These are phyloP conservation scores for Eucidaris tribuloides DNA, from an alignment of 35 echinoderm and acorn worm genomes.

Conservation along the genomic window DNA sequence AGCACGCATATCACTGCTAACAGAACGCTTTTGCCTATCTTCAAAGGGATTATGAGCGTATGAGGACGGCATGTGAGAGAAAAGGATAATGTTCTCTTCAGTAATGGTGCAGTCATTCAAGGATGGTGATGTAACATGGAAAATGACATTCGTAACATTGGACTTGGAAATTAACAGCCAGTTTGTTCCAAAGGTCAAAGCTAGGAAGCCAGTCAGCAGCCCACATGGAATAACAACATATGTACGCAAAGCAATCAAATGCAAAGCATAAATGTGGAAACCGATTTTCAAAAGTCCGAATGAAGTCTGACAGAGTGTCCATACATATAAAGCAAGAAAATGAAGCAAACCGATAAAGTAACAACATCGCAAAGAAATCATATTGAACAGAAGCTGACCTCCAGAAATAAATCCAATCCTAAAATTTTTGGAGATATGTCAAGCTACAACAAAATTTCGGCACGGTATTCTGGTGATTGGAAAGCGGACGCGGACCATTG, in stretches of 20 bases:
- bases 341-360: background rate
- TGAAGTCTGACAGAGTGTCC: background rate
- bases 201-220: background rate
- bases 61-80: slow-evolving; percentile 6
- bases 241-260: background rate
- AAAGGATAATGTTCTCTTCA: background rate
- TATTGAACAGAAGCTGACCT: slow-evolving; percentile 10
- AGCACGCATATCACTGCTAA: background rate
- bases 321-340: background rate
- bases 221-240: background rate
- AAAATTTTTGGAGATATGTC: slow-evolving; percentile 13
- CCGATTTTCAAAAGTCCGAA: background rate
- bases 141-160: background rate
- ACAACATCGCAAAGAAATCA: background rate
- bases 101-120: background rate
- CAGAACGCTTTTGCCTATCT: background rate
- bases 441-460: background rate
- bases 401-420: background rate
- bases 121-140: background rate
- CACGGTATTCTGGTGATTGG: background rate
- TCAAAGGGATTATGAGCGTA: background rate
- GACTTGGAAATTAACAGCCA: background rate
- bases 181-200: slow-evolving; percentile 5
- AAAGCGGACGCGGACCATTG: background rate
- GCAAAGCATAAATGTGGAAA: background rate